Base-by-base conservation (phyloP, 1,140 invertebrate species). In the Chironomus tepperi region DNA sequence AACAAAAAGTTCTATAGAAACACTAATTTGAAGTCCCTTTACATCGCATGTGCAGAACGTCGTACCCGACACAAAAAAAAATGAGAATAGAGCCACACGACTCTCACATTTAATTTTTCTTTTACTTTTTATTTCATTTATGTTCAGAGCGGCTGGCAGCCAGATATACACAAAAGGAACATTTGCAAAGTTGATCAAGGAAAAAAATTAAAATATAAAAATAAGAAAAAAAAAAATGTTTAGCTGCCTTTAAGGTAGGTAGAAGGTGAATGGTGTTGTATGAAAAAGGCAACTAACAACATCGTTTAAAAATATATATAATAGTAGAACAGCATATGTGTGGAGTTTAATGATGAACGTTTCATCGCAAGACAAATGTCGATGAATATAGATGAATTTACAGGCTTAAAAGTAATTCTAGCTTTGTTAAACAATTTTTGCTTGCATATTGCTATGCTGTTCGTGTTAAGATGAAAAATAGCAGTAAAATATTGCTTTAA, bases 51-150 rank as follows among this genome's bases (percentile, higher is more conserved):
- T 70, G 65, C 65, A 21, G 19, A 70, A 70, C 19, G 16, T 18
- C 3, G 65, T 18, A 70, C 18, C 65, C 65, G 18, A 70, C n/a
- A 21, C n/a, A 10, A 16, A 19, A 12, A 67, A 70, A 70, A 70
- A 18, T 19, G 65, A 70, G 65, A 70, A 16, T 19, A 10, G 65
- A 70, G 65, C 65, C 65, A 70, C 65, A 70, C 65, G 65, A 70
- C 65, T 70, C 65, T 70, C 65, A 9, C 16, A 10, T n/a, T 57
- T 34, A 34, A 5, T 47, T 15, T 57, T 15, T 57, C 10, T 57
- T 57, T 57, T n/a, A 57, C 47, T 57, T n/a, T n/a, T 57, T 15
- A 57, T 57, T 34, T 57, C 47, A n/a, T n/a, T 57, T 57, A n/a
- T 57, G 12, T 15, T 15, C 5, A n/a, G n/a, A 57, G n/a, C 47